Percentiles rank a stretch among this genome's conserved stretches.
These are phyloP conservation scores for Mizuhopecten yessoensis DNA, from an alignment of 1,140 invertebrate genomes.

Conservation along the genomic window DNA sequence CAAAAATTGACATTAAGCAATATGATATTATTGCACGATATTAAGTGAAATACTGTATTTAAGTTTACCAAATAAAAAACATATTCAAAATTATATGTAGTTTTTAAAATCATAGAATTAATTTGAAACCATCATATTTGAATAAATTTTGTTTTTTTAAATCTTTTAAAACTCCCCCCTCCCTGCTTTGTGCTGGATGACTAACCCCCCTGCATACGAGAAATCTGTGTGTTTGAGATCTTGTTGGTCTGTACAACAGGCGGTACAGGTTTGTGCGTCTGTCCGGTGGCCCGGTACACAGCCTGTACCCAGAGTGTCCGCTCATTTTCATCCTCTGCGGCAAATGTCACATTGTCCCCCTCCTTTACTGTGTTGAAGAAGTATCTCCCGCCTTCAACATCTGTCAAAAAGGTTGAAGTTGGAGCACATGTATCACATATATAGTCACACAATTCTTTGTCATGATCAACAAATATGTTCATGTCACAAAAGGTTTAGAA, in stretches of 20 bases:
- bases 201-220: conserved; percentile 93
- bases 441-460: too few relatives aligned
- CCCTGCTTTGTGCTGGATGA: not conserved
- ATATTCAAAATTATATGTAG: too few relatives aligned
- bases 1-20: too few relatives aligned
- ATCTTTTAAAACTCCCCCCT: too few relatives aligned
- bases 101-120: too few relatives aligned
- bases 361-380: conserved; percentile 99
- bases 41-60: too few relatives aligned
- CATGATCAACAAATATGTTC: too few relatives aligned
- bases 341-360: conserved; percentile 98
- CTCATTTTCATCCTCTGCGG: conserved; percentile 99
- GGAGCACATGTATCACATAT: not conserved
- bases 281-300: conserved; percentile 98
- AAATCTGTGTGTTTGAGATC: conserved; percentile 85
- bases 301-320: conserved; percentile 98
- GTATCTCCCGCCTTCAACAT: conserved; percentile 79
- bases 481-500: too few relatives aligned
- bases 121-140: too few relatives aligned
- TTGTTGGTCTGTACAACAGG: conserved; percentile 84
- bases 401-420: conserved; percentile 86
- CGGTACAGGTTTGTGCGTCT: conserved; percentile 98
- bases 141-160: too few relatives aligned
- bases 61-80: too few relatives aligned
- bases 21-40: too few relatives aligned